phyloP scores from a whole-genome alignment of 1,140 invertebrate genomes.

The Mycetomoellerius zeteki region DNA sequence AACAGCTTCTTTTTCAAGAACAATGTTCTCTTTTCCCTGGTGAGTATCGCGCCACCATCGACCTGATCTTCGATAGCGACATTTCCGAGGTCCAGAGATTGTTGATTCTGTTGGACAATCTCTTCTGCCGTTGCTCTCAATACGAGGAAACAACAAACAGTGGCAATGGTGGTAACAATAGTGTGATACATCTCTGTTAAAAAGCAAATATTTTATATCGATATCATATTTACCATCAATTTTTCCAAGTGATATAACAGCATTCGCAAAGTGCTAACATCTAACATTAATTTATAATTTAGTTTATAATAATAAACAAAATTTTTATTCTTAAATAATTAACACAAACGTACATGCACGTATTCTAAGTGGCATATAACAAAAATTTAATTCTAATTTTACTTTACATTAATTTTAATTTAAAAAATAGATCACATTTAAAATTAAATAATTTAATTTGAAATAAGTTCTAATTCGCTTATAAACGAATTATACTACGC shows the following conservation, averaged over 20 bases:
- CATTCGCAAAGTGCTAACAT: neutral
- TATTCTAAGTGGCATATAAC: neutral
- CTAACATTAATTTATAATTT: neutral
- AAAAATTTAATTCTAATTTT: constrained; percentile 4
- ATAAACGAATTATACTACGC: neutral
- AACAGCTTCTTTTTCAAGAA: constrained; percentile 83
- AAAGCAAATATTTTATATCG: constrained; percentile 21
- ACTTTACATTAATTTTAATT: neutral
- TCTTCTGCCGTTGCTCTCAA: constrained; percentile 66
- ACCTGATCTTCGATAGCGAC: constrained; percentile 33
- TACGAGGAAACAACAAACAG: constrained; percentile 70
- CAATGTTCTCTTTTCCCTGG: constrained; percentile 80
- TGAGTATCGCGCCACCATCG: constrained; percentile 35
- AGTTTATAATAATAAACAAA: constrained; percentile 12
- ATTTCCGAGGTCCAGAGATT: constrained; percentile 46
- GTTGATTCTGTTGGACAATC: constrained; percentile 57
- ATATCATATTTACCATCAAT: neutral
- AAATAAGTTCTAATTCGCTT: neutral
- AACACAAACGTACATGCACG: neutral
- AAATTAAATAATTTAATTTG: neutral
- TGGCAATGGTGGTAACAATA: constrained; percentile 58
- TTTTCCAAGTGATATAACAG: neutral
- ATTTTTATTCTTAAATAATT: neutral
- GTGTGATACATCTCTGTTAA: constrained; percentile 79
- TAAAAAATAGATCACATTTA: neutral